Percentiles rank a stretch among this genome's conserved stretches.
Conservation (phyloP, 2,113 vertebrate species). For the Malurus cyaneus region DNA sequence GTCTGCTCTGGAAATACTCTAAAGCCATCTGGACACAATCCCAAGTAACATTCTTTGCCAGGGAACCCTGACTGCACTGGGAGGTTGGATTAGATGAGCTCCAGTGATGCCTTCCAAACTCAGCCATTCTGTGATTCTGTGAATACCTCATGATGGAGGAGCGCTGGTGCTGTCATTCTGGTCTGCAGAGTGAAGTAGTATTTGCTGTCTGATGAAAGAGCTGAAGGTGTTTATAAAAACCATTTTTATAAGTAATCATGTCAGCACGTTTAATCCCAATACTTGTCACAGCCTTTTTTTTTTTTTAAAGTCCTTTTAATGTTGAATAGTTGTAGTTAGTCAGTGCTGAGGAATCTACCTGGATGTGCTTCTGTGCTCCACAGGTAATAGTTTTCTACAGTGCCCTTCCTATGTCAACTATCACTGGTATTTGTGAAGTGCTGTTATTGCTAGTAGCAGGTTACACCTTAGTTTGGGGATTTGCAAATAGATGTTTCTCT, state of each 20-base stretch:
- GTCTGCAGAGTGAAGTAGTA: neutral
- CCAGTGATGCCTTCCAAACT: neutral
- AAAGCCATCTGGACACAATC: neutral
- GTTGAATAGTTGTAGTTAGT: neutral
- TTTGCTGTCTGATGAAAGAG: neutral
- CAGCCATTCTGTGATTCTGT: neutral
- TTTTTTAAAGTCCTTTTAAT: neutral
- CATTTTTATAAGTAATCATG: neutral
- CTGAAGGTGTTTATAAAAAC: neutral
- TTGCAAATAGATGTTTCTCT: neutral
- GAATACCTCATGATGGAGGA: neutral
- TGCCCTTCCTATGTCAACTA: neutral
- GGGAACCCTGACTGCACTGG: neutral
- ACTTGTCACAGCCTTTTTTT: neutral
- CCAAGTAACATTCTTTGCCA: neutral
- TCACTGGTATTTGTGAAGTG: neutral
- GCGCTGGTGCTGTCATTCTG: neutral
- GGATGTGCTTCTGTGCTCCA: neutral
- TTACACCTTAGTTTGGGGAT: conserved; percentile 5
- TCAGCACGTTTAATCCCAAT: neutral
- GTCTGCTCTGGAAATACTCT: neutral
- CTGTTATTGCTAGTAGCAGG: neutral
- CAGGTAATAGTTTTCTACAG: neutral
- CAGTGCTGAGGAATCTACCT: neutral
- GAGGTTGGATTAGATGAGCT: neutral